Conservation (phyloP, 2,113 vertebrate genomes). For the Chloebia gouldiae region DNA sequence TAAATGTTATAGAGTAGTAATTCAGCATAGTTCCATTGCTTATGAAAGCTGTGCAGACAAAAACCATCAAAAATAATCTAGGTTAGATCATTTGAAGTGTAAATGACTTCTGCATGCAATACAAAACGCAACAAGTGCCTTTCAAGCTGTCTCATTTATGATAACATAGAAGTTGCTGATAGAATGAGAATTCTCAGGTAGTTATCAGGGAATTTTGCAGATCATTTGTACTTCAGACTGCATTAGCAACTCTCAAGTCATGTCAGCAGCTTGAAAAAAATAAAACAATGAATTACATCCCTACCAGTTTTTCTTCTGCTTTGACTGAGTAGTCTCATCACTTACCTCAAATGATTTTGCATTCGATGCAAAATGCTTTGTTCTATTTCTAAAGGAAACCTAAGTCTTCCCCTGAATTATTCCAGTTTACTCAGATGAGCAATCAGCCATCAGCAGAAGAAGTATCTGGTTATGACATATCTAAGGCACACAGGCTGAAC, state of each 20-base stretch:
- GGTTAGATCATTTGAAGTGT: constrained; percentile 50
- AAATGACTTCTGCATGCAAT: constrained; percentile 44
- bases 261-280: constrained; percentile 1
- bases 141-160: constrained; percentile 37
- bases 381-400: neutral
- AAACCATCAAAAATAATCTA: constrained; percentile 5
- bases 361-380: neutral
- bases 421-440: neutral
- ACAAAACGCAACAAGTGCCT: constrained; percentile 46
- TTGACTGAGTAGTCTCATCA: constrained; percentile 3
- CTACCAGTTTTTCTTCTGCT: neutral
- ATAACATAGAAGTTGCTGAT: constrained; percentile 21
- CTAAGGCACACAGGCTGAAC: neutral
- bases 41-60: neutral
- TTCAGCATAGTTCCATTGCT: constrained; percentile 16
- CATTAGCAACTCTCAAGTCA: constrained; percentile 18
- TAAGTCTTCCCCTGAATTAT: neutral
- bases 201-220: constrained; percentile 24
- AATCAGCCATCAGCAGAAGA: neutral
- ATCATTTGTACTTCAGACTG: constrained; percentile 23
- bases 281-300: neutral
- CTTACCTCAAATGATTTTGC: neutral
- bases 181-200: constrained; percentile 8
- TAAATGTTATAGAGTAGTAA: neutral
- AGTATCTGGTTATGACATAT: neutral